Conservation (phyloP, 2,888 invertebrate genomes). For the Cosmia pyralina region DNA sequence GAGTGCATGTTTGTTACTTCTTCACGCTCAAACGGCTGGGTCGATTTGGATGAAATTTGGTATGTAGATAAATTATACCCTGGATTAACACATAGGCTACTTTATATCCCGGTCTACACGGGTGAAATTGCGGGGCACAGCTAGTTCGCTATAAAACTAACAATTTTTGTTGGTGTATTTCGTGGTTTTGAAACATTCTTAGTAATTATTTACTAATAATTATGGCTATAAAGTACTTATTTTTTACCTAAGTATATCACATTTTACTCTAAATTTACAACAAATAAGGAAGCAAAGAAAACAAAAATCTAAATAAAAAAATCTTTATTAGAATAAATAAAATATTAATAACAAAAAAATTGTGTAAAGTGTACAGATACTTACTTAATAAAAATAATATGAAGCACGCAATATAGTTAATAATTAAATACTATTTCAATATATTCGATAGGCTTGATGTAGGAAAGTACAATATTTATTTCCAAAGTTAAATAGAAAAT, state of each 20-base stretch:
- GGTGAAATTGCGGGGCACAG: too few relatives aligned
- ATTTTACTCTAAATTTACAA: not conserved
- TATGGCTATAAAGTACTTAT: not conserved
- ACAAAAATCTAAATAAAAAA: slow-evolving; percentile 70
- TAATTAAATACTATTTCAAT: slow-evolving; percentile 32
- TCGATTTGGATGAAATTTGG: too few relatives aligned
- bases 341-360: slow-evolving; percentile 70
- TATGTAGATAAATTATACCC: too few relatives aligned
- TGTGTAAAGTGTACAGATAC: slow-evolving; percentile 60
- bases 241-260: not conserved
- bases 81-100: too few relatives aligned
- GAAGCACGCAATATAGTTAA: slow-evolving; percentile 70
- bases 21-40: too few relatives aligned
- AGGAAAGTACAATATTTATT: not conserved
- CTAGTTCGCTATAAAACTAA: too few relatives aligned
- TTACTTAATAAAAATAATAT: slow-evolving; percentile 60
- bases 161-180: too few relatives aligned
- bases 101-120: too few relatives aligned
- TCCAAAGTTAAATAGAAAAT: not conserved
- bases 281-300: slow-evolving; percentile 23
- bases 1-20: too few relatives aligned
- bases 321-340: slow-evolving; percentile 79
- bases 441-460: slow-evolving; percentile 18
- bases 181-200: too few relatives aligned
- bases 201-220: too few relatives aligned